A percentile compares a stretch with the other conserved stretches of the same genome.
These are phyloP conservation scores for Saccostrea glomerata DNA, from an alignment of 1,140 invertebrate species.

Conservation along the genomic window DNA sequence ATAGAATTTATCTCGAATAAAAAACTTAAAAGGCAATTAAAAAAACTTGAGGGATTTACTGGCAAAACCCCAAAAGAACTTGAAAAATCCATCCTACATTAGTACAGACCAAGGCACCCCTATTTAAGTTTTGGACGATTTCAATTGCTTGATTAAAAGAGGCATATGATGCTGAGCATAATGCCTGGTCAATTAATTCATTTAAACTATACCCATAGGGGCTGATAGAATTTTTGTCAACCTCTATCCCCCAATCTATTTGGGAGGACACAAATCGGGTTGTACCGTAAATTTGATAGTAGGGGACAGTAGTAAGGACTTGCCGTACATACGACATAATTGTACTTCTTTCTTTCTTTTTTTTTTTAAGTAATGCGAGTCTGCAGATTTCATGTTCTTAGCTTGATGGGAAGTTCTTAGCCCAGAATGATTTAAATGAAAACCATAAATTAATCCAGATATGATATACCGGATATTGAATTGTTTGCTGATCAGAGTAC, in stretches of 20 bases:
- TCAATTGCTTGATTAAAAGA: neutral
- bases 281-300: neutral
- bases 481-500: neutral
- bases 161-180: neutral
- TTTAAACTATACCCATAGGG: neutral
- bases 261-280: neutral
- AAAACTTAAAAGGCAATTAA: slow-evolving; percentile 23
- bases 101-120: neutral
- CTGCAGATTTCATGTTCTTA: neutral
- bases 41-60: slow-evolving; percentile 34
- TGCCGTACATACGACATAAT: neutral
- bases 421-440: neutral
- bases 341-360: neutral
- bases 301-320: neutral
- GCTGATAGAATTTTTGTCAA: neutral
- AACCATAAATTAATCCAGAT: neutral
- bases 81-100: slow-evolving; percentile 27
- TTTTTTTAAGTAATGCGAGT: neutral
- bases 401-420: neutral
- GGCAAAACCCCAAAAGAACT: slow-evolving; percentile 43
- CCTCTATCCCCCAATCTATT: neutral
- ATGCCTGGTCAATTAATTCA: neutral
- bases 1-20: slow-evolving; percentile 1
- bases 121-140: slow-evolving; percentile 39
- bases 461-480: neutral